Conservation (phyloP, 2,888 invertebrate genomes). For the Philereme vetulata region DNA sequence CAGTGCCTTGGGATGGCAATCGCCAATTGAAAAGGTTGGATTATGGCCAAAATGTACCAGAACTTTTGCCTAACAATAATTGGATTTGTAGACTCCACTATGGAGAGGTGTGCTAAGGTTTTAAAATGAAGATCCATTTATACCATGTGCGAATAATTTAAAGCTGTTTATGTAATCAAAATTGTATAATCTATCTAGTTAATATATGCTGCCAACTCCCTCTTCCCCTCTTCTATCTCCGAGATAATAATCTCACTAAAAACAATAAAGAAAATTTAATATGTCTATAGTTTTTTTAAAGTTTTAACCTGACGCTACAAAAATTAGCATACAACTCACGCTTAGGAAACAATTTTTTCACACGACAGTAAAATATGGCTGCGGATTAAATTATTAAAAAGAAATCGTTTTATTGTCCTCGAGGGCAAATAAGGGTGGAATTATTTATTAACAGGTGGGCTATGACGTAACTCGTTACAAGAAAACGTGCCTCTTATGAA, state of each 20-base stretch:
- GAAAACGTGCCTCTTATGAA: constrained; percentile 31
- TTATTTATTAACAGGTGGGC: constrained; percentile 32
- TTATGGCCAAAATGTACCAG: constrained; percentile 65
- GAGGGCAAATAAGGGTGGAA: constrained; percentile 25
- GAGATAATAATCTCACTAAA: too few species aligned
- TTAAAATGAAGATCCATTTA: too few species aligned
- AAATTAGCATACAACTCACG: background rate
- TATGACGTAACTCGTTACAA: constrained; percentile 25
- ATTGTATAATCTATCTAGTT: too few species aligned
- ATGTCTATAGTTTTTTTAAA: too few species aligned
- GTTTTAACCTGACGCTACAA: too few species aligned
- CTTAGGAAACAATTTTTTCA: constrained; percentile 3
- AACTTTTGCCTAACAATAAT: constrained; percentile 73
- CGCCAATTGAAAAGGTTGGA: constrained; percentile 71
- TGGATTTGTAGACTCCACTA: constrained; percentile 63
- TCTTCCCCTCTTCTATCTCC: too few species aligned
- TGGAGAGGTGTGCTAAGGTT: constrained; percentile 16
- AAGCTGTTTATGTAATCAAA: too few species aligned
- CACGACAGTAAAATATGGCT: constrained; percentile 17
- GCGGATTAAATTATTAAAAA: constrained; percentile 31
- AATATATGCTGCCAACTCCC: too few species aligned
- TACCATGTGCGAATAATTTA: too few species aligned
- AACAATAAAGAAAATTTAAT: too few species aligned
- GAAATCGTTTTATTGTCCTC: constrained; percentile 30
- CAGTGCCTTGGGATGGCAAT: constrained; percentile 57